phyloP scores from a whole-genome alignment of 2,888 invertebrate genomes.

The Dermolepida albohirtum region DNA sequence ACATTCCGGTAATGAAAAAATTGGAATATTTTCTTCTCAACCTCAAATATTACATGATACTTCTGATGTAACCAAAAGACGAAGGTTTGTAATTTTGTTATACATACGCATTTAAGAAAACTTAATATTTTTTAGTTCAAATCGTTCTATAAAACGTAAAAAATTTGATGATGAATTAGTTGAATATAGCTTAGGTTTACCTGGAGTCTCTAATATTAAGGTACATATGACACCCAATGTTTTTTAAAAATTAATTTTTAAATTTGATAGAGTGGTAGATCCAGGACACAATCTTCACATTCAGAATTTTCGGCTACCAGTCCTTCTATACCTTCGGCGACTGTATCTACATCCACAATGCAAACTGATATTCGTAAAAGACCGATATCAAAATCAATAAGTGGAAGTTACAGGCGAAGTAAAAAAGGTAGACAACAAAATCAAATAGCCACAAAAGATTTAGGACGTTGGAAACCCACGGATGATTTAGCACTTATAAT shows the following conservation, averaged over 20 bases:
- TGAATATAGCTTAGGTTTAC: constrained; percentile 84
- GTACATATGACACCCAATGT: constrained; percentile 48
- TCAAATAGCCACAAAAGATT: constrained; percentile 81
- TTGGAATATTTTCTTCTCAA: constrained; percentile 46
- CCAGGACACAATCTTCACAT: constrained; percentile 64
- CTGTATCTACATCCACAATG: constrained; percentile 55
- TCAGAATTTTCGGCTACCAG: constrained; percentile 58
- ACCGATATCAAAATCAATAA: constrained; percentile 59
- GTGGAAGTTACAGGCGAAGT: constrained; percentile 65
- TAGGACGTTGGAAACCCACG: constrained; percentile 96
- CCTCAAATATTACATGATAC: constrained; percentile 54
- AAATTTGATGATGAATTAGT: constrained; percentile 98
- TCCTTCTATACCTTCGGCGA: constrained; percentile 59
- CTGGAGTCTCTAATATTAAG: constrained; percentile 65
- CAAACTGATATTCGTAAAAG: constrained; percentile 63
- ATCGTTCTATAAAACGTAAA: constrained; percentile 92
- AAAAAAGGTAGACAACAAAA: constrained; percentile 76
- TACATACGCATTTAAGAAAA: constrained; percentile 7
- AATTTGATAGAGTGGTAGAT: constrained; percentile 58
- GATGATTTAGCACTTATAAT: constrained; percentile 95
- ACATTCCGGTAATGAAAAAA: constrained; percentile 50
- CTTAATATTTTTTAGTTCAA: constrained; percentile 73
- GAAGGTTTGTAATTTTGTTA: constrained; percentile 54
- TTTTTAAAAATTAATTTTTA: background rate
- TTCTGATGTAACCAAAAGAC: constrained; percentile 59